These are phyloP conservation scores for Baryphthengus martii DNA, from an alignment of 2,113 vertebrate genomes.

Conservation along the genomic window DNA sequence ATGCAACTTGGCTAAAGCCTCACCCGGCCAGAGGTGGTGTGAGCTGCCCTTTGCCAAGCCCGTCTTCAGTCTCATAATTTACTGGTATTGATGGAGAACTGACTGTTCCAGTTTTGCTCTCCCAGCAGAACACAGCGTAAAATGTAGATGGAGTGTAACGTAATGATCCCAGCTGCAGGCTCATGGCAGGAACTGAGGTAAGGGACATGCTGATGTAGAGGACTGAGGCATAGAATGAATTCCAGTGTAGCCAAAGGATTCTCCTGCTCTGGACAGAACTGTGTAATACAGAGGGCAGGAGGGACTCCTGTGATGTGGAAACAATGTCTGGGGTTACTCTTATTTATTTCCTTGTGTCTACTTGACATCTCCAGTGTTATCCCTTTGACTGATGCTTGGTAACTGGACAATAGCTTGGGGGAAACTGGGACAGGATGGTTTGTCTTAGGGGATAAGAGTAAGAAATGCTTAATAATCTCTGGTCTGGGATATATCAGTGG, in stretches of 20 bases:
- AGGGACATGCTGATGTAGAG: neutral
- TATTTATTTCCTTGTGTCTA: fast-evolving
- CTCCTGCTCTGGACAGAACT: neutral
- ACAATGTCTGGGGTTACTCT: neutral
- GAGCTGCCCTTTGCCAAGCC: neutral
- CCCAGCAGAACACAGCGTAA: neutral
- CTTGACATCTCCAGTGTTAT: neutral
- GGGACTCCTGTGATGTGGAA: neutral
- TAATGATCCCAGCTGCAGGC: neutral
- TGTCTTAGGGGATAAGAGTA: neutral
- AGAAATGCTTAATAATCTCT: neutral
- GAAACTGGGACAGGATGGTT: neutral
- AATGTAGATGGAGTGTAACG: neutral
- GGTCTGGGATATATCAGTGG: neutral
- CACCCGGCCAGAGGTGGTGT: neutral
- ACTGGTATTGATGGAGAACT: neutral
- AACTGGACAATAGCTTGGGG: neutral
- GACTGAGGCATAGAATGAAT: neutral
- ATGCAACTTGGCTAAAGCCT: neutral
- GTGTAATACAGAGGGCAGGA: neutral
- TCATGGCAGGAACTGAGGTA: neutral
- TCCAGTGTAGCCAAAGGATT: neutral
- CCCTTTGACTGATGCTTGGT: neutral
- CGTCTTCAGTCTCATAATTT: neutral
- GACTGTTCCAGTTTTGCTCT: neutral